These are phyloP conservation scores for Papilio machaon DNA, from an alignment of 1,140 invertebrate genomes.

Conservation along the genomic window DNA sequence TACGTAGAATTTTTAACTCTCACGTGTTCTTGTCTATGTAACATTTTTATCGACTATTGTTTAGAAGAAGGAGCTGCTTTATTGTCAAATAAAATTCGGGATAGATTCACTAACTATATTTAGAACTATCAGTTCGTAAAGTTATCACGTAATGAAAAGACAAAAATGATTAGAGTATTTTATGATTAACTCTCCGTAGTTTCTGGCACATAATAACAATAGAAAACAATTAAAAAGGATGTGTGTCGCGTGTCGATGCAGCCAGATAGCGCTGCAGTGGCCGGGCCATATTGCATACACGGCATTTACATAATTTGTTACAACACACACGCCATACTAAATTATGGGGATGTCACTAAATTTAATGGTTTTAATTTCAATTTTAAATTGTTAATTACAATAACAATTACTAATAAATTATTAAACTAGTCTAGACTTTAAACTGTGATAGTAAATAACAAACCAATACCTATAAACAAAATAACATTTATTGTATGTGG, in stretches of 20 bases:
- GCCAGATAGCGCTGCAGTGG: slow-evolving; percentile 67
- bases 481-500: not conserved
- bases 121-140: not conserved
- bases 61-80: not conserved
- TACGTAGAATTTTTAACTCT: not conserved
- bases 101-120: not conserved
- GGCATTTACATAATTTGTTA: slow-evolving; percentile 78
- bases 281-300: slow-evolving; percentile 76
- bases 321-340: slow-evolving; percentile 48
- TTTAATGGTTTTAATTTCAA: slow-evolving; percentile 58
- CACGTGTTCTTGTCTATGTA: not conserved
- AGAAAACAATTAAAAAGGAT: slow-evolving; percentile 48
- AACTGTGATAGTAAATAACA: not conserved
- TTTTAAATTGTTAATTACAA: slow-evolving; percentile 20
- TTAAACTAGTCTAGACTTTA: not conserved
- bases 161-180: not conserved
- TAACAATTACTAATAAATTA: not conserved
- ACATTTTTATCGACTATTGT: not conserved
- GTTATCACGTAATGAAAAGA: not conserved
- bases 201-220: slow-evolving; percentile 23
- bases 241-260: slow-evolving; percentile 74
- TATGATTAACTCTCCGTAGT: not conserved
- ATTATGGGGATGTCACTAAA: slow-evolving; percentile 47
- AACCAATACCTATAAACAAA: not conserved
- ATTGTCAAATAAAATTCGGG: no score